Conservation (phyloP, 2,888 invertebrate genomes). For the Pasiphila rectangulata region DNA sequence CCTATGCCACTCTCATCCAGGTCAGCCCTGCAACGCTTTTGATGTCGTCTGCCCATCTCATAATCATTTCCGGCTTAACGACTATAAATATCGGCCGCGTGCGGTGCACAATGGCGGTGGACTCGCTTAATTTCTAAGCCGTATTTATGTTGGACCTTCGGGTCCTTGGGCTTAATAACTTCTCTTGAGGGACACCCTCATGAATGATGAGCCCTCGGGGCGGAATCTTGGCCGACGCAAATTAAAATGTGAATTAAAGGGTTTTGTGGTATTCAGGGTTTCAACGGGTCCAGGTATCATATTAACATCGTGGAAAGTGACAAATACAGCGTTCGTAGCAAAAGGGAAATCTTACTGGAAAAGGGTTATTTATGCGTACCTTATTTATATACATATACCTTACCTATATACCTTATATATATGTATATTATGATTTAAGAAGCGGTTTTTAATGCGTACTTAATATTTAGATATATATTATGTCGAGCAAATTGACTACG, state of each 20-base stretch:
- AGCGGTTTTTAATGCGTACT: no score
- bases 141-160: constrained; percentile 44
- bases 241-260: constrained; percentile 15
- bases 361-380: no score
- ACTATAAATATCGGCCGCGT: constrained; percentile 29
- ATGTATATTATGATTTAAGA: no score
- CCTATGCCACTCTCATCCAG: no score
- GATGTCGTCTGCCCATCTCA: no score
- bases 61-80: constrained; percentile 23
- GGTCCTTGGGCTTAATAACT: constrained; percentile 48
- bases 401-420: no score
- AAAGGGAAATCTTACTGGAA: no score
- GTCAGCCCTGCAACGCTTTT: no score
- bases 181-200: constrained; percentile 33
- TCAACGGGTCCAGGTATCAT: background rate
- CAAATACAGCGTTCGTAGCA: background rate
- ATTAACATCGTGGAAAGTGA: no score
- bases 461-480: no score
- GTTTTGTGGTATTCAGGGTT: constrained; percentile 7
- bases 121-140: constrained; percentile 42
- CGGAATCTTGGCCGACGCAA: constrained; percentile 21
- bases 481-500: no score
- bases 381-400: no score
- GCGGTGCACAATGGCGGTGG: constrained; percentile 25
- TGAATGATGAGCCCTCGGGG: constrained; percentile 36